Conservation (phyloP, 2,888 invertebrate genomes). For the Rotaria magnacalcarata region DNA sequence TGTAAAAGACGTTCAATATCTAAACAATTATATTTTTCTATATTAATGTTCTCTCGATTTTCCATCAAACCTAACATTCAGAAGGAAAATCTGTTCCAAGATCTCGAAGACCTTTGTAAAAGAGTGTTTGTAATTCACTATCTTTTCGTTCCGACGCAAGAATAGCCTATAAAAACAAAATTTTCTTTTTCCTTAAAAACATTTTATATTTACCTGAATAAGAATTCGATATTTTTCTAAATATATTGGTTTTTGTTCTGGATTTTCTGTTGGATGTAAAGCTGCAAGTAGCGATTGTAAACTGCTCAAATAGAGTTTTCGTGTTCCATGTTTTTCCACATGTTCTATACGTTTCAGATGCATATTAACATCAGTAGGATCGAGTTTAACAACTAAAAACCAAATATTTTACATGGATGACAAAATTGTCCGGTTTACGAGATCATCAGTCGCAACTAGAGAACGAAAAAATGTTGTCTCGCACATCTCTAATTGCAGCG, state of each 20-base stretch:
- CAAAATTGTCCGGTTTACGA: no score
- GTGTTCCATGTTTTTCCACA: constrained; percentile 66
- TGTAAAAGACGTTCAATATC: constrained; percentile 21
- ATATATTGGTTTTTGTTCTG: constrained; percentile 16
- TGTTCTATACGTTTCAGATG: constrained; percentile 72
- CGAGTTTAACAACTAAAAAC: constrained; percentile 68
- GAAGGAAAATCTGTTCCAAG: not conserved
- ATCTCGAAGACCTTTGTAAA: constrained; percentile 1
- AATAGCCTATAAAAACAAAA: not conserved
- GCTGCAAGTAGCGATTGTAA: not conserved
- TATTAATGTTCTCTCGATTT: not conserved
- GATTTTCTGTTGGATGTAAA: not conserved
- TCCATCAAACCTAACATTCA: not conserved
- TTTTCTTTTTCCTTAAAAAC: not conserved
- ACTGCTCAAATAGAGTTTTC: constrained; percentile 57
- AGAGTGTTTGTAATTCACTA: not conserved
- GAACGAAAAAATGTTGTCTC: no score
- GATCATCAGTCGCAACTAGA: no score
- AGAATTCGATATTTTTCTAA: constrained; percentile 36
- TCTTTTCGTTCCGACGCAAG: not conserved
- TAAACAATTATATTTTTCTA: not conserved
- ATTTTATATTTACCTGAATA: not conserved
- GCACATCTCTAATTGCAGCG: no score
- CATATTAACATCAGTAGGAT: constrained; percentile 69
- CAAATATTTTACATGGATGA: no score